These are phyloP conservation scores for Zygaena filipendulae DNA, from an alignment of 2,888 invertebrate genomes.

Conservation along the genomic window DNA sequence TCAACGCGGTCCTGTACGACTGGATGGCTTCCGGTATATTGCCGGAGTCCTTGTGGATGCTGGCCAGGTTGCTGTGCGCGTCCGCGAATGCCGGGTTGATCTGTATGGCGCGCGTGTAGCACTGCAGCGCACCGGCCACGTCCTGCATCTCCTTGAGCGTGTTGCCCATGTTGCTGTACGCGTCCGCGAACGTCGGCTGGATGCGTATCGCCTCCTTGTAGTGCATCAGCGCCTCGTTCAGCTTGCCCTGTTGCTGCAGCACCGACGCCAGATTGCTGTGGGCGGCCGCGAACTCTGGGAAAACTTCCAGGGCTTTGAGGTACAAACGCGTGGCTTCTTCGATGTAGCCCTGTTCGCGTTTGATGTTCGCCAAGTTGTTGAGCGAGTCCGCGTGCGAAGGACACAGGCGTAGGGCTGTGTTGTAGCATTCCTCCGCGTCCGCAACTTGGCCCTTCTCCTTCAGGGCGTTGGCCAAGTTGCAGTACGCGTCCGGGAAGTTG, in stretches of 20 bases:
- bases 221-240: conserved; percentile 97
- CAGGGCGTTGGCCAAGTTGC: conserved; percentile 98
- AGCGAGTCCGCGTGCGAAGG: conserved; percentile 98
- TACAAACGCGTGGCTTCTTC: conserved; percentile 98
- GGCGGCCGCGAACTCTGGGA: conserved; percentile 99
- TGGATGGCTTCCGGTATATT: conserved; percentile 99
- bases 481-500: conserved; percentile 99
- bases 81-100: conserved; percentile 99
- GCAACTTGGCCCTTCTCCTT: conserved; percentile 98
- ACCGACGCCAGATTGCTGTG: conserved; percentile 99
- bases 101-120: conserved; percentile 98
- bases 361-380: conserved; percentile 98
- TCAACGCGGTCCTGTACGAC: conserved; percentile 96
- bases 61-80: conserved; percentile 98
- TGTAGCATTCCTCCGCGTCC: conserved; percentile 98
- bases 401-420: conserved; percentile 93
- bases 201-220: conserved; percentile 99
- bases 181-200: conserved; percentile 99
- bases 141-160: conserved; percentile 99
- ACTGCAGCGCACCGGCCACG: conserved; percentile 95
- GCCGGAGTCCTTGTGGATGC: conserved; percentile 99
- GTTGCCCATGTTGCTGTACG: conserved; percentile 99
- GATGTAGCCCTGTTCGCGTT: conserved; percentile 97
- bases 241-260: conserved; percentile 96
- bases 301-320: conserved; percentile 91